These are phyloP conservation scores for Anticlea derivata DNA, from an alignment of 2,888 invertebrate species.

Conservation along the genomic window DNA sequence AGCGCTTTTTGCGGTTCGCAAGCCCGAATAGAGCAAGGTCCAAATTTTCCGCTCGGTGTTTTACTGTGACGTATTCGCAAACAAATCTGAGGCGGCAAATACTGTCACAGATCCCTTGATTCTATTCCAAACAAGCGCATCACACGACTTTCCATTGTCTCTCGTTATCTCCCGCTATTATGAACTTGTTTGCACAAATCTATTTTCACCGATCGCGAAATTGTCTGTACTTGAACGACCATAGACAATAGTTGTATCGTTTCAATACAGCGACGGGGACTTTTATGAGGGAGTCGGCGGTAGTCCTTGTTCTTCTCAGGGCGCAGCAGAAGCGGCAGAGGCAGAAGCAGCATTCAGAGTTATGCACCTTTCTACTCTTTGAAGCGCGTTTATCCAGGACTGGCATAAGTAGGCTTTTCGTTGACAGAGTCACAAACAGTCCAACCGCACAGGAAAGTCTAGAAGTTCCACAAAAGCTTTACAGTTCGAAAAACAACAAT, in stretches of 20 bases:
- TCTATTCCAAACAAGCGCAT: constrained; percentile 46
- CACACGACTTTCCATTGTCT: constrained; percentile 51
- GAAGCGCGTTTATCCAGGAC: constrained; percentile 55
- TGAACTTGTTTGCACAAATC: constrained; percentile 31
- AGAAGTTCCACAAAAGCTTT: background rate
- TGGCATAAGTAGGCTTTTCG: constrained; percentile 79
- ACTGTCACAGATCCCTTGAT: constrained; percentile 40
- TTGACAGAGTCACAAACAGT: constrained; percentile 28
- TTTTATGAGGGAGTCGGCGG: constrained; percentile 67
- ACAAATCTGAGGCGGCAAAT: constrained; percentile 36
- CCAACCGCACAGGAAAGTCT: constrained; percentile 7
- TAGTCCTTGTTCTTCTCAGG: constrained; percentile 60
- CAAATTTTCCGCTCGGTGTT: constrained; percentile 41
- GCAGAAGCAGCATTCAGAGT: constrained; percentile 60
- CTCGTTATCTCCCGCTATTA: constrained; percentile 40
- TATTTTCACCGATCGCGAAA: constrained; percentile 52
- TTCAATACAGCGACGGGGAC: constrained; percentile 70
- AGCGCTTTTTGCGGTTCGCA: background rate
- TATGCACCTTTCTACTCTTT: constrained; percentile 72
- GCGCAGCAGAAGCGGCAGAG: constrained; percentile 69
- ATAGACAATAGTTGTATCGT: constrained; percentile 75
- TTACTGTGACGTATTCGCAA: constrained; percentile 46
- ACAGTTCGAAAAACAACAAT: background rate
- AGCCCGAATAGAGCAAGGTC: no score
- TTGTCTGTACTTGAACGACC: constrained; percentile 73